A percentile compares a stretch with the other conserved stretches of the same genome.
Conservation (phyloP, 2,797 vertebrate species). For the Sarcophilus harrisii region DNA sequence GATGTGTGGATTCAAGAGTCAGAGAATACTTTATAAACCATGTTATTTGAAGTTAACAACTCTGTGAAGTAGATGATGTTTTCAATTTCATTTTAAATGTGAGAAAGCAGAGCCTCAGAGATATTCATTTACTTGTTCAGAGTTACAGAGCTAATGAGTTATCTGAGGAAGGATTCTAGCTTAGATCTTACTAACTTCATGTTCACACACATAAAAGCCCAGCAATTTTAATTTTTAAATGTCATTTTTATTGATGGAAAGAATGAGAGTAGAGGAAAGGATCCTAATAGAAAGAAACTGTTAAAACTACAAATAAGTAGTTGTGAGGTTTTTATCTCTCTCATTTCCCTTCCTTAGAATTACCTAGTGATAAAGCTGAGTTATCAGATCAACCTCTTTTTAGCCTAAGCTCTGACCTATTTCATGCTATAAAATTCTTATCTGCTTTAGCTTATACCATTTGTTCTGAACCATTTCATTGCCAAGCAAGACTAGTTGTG, state of each 20-base stretch:
- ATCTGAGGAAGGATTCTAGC: neutral
- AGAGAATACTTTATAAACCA: neutral
- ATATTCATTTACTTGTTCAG: neutral
- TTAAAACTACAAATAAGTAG: neutral
- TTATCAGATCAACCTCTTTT: neutral
- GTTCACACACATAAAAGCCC: neutral
- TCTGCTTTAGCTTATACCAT: neutral
- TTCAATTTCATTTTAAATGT: neutral
- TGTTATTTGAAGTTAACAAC: neutral
- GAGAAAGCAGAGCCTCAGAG: neutral
- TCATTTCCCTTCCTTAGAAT: neutral
- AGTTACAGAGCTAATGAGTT: neutral
- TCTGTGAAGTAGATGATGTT: neutral
- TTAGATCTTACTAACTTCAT: neutral
- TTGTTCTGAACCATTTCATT: conserved; percentile 56
- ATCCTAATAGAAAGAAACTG: neutral
- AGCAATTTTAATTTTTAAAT: neutral
- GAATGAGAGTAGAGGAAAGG: neutral
- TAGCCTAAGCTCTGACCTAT: conserved; percentile 43
- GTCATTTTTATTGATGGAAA: neutral
- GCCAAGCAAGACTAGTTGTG: neutral
- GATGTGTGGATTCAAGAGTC: neutral
- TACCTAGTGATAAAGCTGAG: conserved; percentile 10
- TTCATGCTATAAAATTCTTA: conserved; percentile 32
- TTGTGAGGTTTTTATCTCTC: neutral